Percentiles rank a stretch among this genome's conserved stretches.
These are phyloP conservation scores for Burhinus oedicnemus DNA, from an alignment of 2,113 vertebrate species.

Conservation along the genomic window DNA sequence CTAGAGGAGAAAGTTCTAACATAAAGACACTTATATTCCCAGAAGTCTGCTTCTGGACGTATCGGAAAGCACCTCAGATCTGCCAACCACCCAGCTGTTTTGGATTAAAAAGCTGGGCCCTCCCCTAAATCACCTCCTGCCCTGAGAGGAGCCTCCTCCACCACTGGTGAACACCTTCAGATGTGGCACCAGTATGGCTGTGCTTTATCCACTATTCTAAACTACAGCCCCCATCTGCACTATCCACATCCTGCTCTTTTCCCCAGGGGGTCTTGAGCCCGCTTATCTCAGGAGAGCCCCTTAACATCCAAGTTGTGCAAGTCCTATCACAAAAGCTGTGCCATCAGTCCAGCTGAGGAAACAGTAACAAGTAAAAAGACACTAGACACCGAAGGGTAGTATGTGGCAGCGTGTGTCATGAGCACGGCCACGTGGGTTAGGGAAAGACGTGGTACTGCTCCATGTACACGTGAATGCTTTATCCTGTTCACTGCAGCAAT, in stretches of 20 bases:
- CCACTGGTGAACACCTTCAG: background rate
- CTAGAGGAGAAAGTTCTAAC: background rate
- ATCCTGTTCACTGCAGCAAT: background rate
- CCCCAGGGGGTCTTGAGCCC: background rate
- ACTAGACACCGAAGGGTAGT: background rate
- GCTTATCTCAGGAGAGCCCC: background rate
- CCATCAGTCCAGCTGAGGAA: background rate
- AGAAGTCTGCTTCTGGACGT: background rate
- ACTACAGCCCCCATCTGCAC: background rate
- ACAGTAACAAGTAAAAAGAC: background rate
- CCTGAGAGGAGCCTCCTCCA: background rate
- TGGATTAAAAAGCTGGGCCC: background rate
- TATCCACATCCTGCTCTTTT: background rate
- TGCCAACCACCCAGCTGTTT: background rate
- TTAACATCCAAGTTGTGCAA: background rate
- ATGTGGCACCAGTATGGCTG: background rate
- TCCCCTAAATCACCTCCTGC: background rate
- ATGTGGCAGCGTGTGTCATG: fast-evolving
- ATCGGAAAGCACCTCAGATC: background rate
- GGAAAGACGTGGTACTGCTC: fast-evolving
- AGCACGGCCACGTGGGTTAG: background rate
- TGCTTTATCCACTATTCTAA: background rate
- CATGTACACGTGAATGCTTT: background rate
- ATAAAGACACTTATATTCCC: fast-evolving
- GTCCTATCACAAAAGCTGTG: background rate